Evolutionary conservation across 2,888 invertebrate genomes (phyloP).

Genomic region (Platycnemis pennipes): DNA sequence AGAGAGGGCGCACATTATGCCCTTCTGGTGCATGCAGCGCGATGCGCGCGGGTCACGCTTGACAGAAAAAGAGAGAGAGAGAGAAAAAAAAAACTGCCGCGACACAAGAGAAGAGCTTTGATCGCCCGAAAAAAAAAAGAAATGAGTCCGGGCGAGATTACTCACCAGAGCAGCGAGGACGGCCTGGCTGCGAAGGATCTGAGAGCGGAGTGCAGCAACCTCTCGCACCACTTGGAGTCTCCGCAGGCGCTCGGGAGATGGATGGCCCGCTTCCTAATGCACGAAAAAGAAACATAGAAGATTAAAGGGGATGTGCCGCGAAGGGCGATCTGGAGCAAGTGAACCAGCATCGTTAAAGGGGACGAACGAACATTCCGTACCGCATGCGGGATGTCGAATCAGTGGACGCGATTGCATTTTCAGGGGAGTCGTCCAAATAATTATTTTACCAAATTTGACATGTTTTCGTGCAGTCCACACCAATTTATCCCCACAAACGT

Average conservation of each 20-base stretch:
- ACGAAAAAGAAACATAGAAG: background rate
- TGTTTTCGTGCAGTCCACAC: too few species aligned
- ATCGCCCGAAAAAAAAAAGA: background rate
- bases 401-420: background rate
- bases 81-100: background rate
- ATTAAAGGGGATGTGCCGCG: background rate
- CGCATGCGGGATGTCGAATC: background rate
- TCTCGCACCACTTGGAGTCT: constrained; percentile 68
- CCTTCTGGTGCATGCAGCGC: too few species aligned
- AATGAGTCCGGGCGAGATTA: background rate
- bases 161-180: constrained; percentile 69
- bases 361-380: background rate
- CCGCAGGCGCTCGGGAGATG: constrained; percentile 56
- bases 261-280: constrained; percentile 52
- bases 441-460: too few species aligned
- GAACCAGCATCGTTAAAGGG: background rate
- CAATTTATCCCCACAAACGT: too few species aligned
- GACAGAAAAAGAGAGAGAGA: background rate
- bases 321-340: background rate
- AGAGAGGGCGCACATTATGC: background rate
- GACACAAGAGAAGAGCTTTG: background rate
- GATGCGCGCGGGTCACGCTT: background rate
- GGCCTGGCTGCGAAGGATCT: constrained; percentile 67
- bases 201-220: constrained; percentile 68
- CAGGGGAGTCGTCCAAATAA: background rate